Conservation (phyloP, 2,113 vertebrate genomes). For the Podiceps cristatus region DNA sequence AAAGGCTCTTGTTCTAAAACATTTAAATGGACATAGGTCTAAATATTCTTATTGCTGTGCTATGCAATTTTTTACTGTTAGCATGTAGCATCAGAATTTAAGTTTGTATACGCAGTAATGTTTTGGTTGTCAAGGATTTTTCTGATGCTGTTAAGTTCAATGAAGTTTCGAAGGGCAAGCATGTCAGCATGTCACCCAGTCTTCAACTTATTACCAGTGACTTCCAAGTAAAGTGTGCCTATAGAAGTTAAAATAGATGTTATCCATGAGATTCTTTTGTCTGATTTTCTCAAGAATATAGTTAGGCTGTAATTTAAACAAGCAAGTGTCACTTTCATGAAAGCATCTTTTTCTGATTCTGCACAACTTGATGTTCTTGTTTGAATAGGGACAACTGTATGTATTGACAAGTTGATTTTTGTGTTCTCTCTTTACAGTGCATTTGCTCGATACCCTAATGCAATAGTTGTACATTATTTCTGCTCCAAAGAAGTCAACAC, state of each 20-base stretch:
- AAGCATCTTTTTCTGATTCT: neutral
- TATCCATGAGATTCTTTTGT: neutral
- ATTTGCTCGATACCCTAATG: constrained; percentile 96
- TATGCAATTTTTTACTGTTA: neutral
- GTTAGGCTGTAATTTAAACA: neutral
- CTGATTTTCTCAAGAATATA: neutral
- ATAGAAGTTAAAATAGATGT: neutral
- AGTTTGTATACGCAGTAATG: neutral
- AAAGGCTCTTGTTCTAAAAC: neutral
- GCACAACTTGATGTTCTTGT: neutral
- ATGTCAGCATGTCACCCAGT: neutral
- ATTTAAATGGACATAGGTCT: neutral
- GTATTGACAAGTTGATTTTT: neutral
- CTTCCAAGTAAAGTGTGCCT: neutral
- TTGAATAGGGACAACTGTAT: neutral
- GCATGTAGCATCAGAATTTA: neutral
- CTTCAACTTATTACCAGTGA: neutral
- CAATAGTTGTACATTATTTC: constrained; percentile 97
- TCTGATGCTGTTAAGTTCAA: neutral
- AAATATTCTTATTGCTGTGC: neutral
- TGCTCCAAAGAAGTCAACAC: constrained; percentile 95
- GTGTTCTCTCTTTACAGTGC: constrained; percentile 80
- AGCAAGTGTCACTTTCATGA: neutral
- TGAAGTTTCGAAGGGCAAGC: neutral
- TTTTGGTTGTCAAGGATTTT: neutral